phyloP scores from a whole-genome alignment of 2,797 vertebrate species.

The Labeo calbasu region DNA sequence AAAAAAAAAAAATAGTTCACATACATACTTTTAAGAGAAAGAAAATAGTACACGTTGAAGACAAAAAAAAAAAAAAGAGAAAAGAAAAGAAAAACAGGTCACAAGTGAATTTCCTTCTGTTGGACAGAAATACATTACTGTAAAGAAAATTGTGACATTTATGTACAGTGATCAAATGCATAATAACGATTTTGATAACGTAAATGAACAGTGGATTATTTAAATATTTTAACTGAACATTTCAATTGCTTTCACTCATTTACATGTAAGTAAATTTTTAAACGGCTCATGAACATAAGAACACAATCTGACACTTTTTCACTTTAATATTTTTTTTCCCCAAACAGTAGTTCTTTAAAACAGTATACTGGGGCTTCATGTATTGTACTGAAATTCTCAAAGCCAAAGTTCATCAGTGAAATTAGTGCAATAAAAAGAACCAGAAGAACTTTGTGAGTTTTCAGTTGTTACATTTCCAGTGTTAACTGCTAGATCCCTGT shows the following conservation, averaged over 20 bases:
- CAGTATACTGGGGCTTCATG: constrained; percentile 70
- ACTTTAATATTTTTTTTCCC: constrained; percentile 77
- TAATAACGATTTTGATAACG: constrained; percentile 82
- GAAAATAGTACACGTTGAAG: constrained; percentile 74
- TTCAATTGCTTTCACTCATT: constrained; percentile 79
- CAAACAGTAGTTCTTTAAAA: constrained; percentile 50
- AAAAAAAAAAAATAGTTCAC: constrained; percentile 76
- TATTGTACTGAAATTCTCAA: constrained; percentile 83
- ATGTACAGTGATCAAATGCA: constrained; percentile 88
- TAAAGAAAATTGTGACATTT: constrained; percentile 82
- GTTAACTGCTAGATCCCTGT: constrained; percentile 51
- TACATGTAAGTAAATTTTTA: constrained; percentile 84
- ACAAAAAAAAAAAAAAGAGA: constrained; percentile 76
- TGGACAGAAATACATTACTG: constrained; percentile 83
- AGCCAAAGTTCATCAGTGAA: constrained; percentile 82
- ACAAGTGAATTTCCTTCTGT: constrained; percentile 79
- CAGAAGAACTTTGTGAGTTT: constrained; percentile 77
- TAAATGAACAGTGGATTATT: constrained; percentile 84
- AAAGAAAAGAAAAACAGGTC: constrained; percentile 77
- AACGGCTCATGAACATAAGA: constrained; percentile 88
- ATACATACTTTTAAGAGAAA: constrained; percentile 73
- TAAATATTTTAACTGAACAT: constrained; percentile 49
- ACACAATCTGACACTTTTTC: constrained; percentile 79
- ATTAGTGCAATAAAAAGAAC: constrained; percentile 83
- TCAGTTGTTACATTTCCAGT: constrained; percentile 56